phyloP scores from a whole-genome alignment of 2,888 invertebrate genomes.

The Andricus curvator region DNA sequence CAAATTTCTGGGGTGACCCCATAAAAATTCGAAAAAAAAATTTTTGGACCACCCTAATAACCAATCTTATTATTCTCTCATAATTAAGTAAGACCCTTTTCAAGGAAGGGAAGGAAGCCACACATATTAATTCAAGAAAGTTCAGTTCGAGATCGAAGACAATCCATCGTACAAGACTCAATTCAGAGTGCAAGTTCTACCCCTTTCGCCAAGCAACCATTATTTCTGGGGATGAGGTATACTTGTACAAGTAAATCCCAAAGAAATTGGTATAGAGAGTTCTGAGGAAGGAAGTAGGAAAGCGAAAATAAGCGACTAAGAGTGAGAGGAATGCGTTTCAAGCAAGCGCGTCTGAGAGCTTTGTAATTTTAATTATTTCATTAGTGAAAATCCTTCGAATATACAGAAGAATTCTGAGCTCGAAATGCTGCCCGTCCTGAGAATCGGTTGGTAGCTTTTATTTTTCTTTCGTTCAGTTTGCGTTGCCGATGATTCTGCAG shows the following conservation, averaged over 20 bases:
- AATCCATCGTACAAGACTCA: too few relatives aligned
- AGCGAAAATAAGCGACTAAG: slow-evolving; percentile 38
- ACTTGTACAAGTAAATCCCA: slow-evolving; percentile 9
- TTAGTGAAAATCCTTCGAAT: slow-evolving; percentile 63
- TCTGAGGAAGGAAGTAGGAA: slow-evolving; percentile 40
- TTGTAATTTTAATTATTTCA: slow-evolving; percentile 67
- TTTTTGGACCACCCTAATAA: too few relatives aligned
- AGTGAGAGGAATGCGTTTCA: slow-evolving; percentile 23
- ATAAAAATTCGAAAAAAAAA: too few relatives aligned
- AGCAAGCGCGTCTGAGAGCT: slow-evolving; percentile 48
- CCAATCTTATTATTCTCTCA: background rate
- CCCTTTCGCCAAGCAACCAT: background rate
- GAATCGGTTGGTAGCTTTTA: slow-evolving; percentile 48
- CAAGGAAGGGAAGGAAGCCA: background rate
- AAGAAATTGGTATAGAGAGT: slow-evolving; percentile 30
- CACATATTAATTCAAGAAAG: background rate
- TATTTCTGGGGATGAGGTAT: background rate
- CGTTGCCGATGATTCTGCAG: slow-evolving; percentile 15
- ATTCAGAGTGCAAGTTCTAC: background rate
- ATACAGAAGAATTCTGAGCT: slow-evolving; percentile 54
- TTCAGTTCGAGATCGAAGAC: too few relatives aligned
- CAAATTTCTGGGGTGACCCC: too few relatives aligned
- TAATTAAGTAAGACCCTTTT: background rate
- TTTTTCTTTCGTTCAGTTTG: slow-evolving; percentile 52
- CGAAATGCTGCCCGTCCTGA: slow-evolving; percentile 31